Base-by-base conservation (phyloP, 2,113 vertebrate species). In the Columba janthina region DNA sequence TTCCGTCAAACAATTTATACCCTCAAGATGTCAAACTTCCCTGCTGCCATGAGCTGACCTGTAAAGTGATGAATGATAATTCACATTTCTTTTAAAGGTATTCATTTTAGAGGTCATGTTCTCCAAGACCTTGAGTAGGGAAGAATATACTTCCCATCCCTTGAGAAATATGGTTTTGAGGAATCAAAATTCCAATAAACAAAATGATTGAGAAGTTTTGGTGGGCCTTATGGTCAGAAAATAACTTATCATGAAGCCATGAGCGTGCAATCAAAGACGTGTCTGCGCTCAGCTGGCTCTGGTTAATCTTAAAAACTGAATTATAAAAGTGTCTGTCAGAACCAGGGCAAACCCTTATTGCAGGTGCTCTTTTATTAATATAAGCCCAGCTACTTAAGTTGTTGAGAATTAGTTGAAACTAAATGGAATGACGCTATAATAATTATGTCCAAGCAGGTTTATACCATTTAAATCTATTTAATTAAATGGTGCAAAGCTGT, bases 261-360 rank as follows among this genome's bases (percentile, higher is more conserved):
- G 58, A 90, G 89, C 38, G 36, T 29, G 58, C 89, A 61, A 62
- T 36, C 26, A 3, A 76, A 77, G 91, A 50, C 77, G 17, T 40
- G 82, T 85, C 88, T 85, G 71, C n/a, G 21, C 62, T 93, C 44
- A 64, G 42, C 66, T 87, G 66, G 54, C 77, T 90, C 76, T 78
- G 61, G 34, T 62, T 78, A 72, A 94, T 89, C 71, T 94, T 61
- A 69, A 71, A 72, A 18, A 50, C 65, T 50, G 79, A 71, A 57
- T 95, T 94, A 90, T 85, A 89, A 88, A 94, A 85, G 80, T 87
- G 77, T 77, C 91, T 92, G 88, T 81, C 78, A 90, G 82, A 93
- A 67, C 46, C 48, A 58, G 77, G 70, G 31, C 69, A 94, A 94
- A 87, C 65, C 66, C 74, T 91, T 46, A 29, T 11, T 46, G 50